Base-by-base conservation (phyloP, 2,797 vertebrate species). In the Sitta carolinensis region DNA sequence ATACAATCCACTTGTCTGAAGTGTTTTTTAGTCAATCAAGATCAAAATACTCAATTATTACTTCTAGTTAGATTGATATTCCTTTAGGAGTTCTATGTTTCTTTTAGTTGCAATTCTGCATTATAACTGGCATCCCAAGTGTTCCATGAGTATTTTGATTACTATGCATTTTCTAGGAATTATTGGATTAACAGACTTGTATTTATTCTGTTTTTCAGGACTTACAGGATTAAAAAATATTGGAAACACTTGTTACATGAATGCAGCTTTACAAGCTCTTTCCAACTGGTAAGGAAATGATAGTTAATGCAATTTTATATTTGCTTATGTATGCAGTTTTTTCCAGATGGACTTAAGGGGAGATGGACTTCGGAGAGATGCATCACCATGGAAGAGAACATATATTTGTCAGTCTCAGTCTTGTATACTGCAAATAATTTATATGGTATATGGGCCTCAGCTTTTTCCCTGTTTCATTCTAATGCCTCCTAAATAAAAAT, bases 241-340 rank as follows among this genome's bases (percentile, higher is more conserved):
- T 54, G 99, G 99, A 64, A 99, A 99, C 97, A 99, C 99, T 91
- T 99, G 99, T 98, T 99, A 99, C 93, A 99, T 99, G 99, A 99
- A 99, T 82, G 99, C 99, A 47, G 99, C 99, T 90, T 98, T 99
- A 59, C 99, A 99, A 96, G 99, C 99, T 58, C 98, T 99, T 95
- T 99, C 99, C 84, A 99, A 99, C 97, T 99, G 99, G 99, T 99
- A 97, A 98, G 98, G 55, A 84, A 68, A 69, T 32, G 1, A 13
- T 9, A 54, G 26, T 77, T 76, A 75, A 75, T 54, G 14, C 69
- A 22, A 27, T 38, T 59, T 75, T 50, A 3, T 78, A 32, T 69
- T 91, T 89, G 34, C 19, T 79, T 84, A 30, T 51, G 23, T 6
- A 1, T 69, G 18, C 11, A 6, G 58, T 70, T 81, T 87, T 87